These are phyloP conservation scores for Umimayanthus kanabou DNA, from an alignment of 92 coral and sea anemone species.

Conservation along the genomic window DNA sequence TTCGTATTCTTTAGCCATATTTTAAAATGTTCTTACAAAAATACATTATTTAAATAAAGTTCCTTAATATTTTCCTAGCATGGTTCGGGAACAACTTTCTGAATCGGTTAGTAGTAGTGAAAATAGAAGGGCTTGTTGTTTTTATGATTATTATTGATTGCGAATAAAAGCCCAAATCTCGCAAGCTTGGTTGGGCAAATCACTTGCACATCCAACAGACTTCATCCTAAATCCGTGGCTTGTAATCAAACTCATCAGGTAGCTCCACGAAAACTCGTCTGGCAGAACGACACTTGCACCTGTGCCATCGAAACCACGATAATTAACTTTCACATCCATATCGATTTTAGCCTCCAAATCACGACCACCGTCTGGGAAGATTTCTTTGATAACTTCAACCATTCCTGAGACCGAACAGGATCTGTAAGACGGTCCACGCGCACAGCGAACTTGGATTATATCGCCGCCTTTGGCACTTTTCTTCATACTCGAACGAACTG, in stretches of 20 bases:
- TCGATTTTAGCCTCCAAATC: conserved; percentile 42
- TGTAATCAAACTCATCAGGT: conserved; percentile 27
- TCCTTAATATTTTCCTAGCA: neutral
- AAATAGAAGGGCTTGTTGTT: neutral
- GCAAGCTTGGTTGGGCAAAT: conserved; percentile 49
- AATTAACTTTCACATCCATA: conserved; percentile 19
- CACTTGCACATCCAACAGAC: conserved; percentile 48
- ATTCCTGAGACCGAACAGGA: conserved; percentile 47
- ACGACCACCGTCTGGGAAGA: conserved; percentile 45
- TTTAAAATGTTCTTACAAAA: neutral
- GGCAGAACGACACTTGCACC: conserved; percentile 40
- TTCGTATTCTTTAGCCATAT: no score
- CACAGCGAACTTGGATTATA: conserved; percentile 41
- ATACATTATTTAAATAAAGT: neutral
- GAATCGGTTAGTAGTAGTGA: neutral
- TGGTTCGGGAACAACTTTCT: neutral
- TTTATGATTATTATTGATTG: neutral
- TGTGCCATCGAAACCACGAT: conserved; percentile 38
- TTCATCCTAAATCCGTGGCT: conserved; percentile 36
- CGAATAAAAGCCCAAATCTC: conserved; percentile 48
- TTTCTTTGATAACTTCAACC: conserved; percentile 31
- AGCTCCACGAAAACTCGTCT: conserved; percentile 48
- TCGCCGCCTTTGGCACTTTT: conserved; percentile 26
- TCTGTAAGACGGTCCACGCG: conserved; percentile 38
- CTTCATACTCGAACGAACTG: conserved; percentile 21